Conservation (phyloP, 2,113 vertebrate genomes). For the Corapipo altera region DNA sequence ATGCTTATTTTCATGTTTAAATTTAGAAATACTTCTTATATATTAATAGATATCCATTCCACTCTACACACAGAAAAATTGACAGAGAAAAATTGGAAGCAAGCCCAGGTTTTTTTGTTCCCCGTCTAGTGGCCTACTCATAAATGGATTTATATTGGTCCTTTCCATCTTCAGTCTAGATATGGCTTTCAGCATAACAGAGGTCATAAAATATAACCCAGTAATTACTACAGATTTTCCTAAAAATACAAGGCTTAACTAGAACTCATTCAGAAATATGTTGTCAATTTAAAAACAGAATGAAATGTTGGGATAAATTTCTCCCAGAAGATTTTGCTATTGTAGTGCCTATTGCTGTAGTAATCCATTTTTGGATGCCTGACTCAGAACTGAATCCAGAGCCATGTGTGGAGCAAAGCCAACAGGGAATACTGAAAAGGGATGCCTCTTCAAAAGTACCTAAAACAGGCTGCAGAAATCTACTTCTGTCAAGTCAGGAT, state of each 20-base stretch:
- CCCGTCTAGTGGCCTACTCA: background rate
- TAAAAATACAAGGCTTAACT: background rate
- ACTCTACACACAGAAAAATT: background rate
- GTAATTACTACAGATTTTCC: constrained; percentile 16
- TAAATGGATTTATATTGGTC: constrained; percentile 9
- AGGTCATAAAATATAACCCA: background rate
- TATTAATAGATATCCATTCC: background rate
- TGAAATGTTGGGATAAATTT: background rate
- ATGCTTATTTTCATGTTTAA: background rate
- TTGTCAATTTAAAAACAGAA: background rate
- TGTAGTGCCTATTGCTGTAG: background rate
- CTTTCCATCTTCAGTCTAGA: background rate
- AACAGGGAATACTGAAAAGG: background rate
- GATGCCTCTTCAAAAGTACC: background rate
- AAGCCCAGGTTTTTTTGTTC: background rate
- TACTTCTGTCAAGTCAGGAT: background rate
- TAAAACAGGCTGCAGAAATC: background rate
- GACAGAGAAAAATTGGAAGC: background rate
- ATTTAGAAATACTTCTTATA: background rate
- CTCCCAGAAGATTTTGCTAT: background rate
- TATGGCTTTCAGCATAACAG: background rate
- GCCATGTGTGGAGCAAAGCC: background rate
- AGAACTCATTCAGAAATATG: background rate
- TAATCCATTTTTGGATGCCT: constrained; percentile 11
- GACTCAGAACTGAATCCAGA: background rate